Conservation (phyloP, 2,888 invertebrate genomes). For the Gymnoscelis rufifasciata region DNA sequence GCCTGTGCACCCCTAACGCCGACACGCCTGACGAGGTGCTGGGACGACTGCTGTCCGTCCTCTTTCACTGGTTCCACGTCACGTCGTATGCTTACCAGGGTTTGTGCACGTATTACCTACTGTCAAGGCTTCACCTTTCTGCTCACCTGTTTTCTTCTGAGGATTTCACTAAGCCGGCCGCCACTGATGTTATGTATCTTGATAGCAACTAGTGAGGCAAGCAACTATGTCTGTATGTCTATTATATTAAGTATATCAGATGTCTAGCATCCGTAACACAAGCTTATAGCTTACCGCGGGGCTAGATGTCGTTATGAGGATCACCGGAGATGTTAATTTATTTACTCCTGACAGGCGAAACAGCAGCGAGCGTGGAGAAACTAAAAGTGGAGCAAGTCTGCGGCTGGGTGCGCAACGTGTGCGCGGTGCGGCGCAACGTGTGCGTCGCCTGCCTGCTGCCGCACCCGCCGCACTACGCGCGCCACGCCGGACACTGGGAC, state of each 20-base stretch:
- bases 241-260: no score
- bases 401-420: conserved; percentile 91
- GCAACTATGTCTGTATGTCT: no score
- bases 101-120: no score
- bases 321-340: not conserved
- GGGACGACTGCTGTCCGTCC: conserved; percentile 94
- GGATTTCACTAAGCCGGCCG: no score
- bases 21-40: conserved; percentile 88
- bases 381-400: conserved; percentile 95
- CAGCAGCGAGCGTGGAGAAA: conserved; percentile 93
- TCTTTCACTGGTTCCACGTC: conserved; percentile 99
- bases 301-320: no score
- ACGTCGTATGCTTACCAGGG: conserved; percentile 91
- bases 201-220: no score
- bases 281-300: no score
- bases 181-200: no score
- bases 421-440: conserved; percentile 90
- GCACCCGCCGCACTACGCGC: conserved; percentile 96
- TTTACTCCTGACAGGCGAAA: conserved; percentile 74
- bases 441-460: conserved; percentile 96
- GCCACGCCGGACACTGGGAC: conserved; percentile 98
- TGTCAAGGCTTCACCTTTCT: no score
- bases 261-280: no score
- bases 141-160: no score
- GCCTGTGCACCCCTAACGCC: conserved; percentile 90